A percentile compares a stretch with the other conserved stretches of the same genome.
Conservation (phyloP, 2,113 vertebrate species). For the Felis catus region F.catus_Fca126_mat1.0 CM031425.1:52707501-52708000, state of each 20-base stretch:
- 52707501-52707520: constrained; percentile 6
- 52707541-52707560: not conserved
- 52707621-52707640: not conserved
- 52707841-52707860: not conserved
- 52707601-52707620: not conserved
- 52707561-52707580: not conserved
- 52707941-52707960: not conserved
- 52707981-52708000: not conserved
- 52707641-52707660: not conserved
- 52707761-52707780: accelerated
- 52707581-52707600: constrained; percentile 5
- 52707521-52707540: not conserved
- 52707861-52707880: too few species aligned
- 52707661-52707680: not conserved
- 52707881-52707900: not conserved
- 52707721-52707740: accelerated
- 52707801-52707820: accelerated
- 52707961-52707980: not conserved
- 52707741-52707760: accelerated
- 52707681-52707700: accelerated
- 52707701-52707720: accelerated
- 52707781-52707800: accelerated
- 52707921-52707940: not conserved
- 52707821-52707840: not conserved
- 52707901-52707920: accelerated